phyloP scores from a whole-genome alignment of 2,888 invertebrate genomes.

The Lycocerus yunnanus region DNA sequence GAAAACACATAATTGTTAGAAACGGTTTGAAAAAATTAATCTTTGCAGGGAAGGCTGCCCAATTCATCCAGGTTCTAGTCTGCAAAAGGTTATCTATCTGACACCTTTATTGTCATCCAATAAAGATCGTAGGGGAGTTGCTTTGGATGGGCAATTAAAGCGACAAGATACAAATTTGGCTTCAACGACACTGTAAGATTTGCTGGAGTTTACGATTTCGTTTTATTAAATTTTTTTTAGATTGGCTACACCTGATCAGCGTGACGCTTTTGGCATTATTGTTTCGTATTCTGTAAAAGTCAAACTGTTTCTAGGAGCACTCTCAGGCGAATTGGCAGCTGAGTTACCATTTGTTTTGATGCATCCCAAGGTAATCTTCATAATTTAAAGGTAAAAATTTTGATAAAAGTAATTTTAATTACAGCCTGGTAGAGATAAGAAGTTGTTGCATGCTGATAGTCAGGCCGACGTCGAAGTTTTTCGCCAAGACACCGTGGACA shows the following conservation, averaged over 20 bases:
- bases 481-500: conserved; percentile 68
- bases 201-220: background rate
- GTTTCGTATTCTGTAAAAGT: conserved; percentile 96
- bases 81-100: conserved; percentile 89
- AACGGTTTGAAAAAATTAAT: background rate
- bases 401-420: conserved; percentile 22
- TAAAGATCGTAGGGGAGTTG: conserved; percentile 86
- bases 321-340: conserved; percentile 90
- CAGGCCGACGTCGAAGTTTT: conserved; percentile 75
- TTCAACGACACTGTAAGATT: conserved; percentile 84
- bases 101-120: conserved; percentile 78
- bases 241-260: conserved; percentile 76
- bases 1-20: background rate
- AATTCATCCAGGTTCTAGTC: conserved; percentile 80
- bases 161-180: conserved; percentile 83
- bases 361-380: conserved; percentile 75
- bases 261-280: conserved; percentile 93
- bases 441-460: conserved; percentile 70
- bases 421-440: conserved; percentile 58
- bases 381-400: background rate
- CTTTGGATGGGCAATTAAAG: conserved; percentile 89
- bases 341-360: conserved; percentile 91
- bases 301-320: conserved; percentile 88
- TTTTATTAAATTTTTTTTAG: conserved; percentile 52
- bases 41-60: conserved; percentile 81